A percentile compares a stretch with the other conserved stretches of the same genome.
Evolutionary conservation across 2,888 invertebrate genomes (phyloP).

Genomic region (Biston betularia): DNA sequence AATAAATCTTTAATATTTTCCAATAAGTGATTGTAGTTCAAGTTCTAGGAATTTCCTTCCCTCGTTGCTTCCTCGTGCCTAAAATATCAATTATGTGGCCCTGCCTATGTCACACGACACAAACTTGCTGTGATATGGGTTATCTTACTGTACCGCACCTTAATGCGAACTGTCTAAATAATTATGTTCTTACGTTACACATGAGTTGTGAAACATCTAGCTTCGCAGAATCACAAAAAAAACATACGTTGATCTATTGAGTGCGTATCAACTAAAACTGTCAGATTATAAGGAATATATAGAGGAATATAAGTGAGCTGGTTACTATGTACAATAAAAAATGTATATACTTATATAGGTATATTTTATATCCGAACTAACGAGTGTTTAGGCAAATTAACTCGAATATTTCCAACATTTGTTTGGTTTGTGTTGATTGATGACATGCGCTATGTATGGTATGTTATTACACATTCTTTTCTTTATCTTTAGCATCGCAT

Average conservation of each 20-base stretch:
- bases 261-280: no score
- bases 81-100: slow-evolving; percentile 37
- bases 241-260: no score
- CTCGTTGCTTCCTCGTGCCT: slow-evolving; percentile 5
- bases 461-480: no score
- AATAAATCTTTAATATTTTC: no score
- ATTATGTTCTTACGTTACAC: slow-evolving; percentile 50
- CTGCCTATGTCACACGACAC: slow-evolving; percentile 40
- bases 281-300: no score
- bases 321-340: no score
- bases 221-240: no score
- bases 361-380: slow-evolving; percentile 11
- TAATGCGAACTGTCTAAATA: slow-evolving; percentile 60
- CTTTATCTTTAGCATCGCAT: no score
- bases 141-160: slow-evolving; percentile 49
- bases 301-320: no score
- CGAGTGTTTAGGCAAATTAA: slow-evolving; percentile 19
- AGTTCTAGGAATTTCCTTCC: slow-evolving; percentile 11
- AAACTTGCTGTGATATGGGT: slow-evolving; percentile 52
- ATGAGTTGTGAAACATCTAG: slow-evolving; percentile 24
- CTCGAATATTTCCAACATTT: slow-evolving; percentile 12
- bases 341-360: no score
- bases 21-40: neutral
- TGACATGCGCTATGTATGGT: slow-evolving; percentile 1
- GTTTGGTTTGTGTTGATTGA: slow-evolving; percentile 12